Conservation (phyloP, 2,888 invertebrate species). For the Acheta domesticus region DNA sequence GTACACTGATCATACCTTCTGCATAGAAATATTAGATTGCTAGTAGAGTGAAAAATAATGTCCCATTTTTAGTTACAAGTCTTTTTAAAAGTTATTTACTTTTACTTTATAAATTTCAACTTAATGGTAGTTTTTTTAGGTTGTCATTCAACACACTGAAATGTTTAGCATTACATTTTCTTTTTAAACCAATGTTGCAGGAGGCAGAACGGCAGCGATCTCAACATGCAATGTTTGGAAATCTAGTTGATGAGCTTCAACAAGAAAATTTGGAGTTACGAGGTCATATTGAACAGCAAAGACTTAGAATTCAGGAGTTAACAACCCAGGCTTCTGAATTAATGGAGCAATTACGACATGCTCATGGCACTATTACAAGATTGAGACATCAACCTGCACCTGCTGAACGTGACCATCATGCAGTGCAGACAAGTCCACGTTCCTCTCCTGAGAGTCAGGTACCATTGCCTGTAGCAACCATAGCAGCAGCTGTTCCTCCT, state of each 20-base stretch:
- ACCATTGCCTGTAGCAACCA: too few species aligned
- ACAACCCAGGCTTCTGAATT: slow-evolving; percentile 31
- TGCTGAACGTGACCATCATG: not conserved
- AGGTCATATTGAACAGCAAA: slow-evolving; percentile 31
- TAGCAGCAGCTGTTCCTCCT: too few species aligned
- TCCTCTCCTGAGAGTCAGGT: not conserved
- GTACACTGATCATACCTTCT: too few species aligned
- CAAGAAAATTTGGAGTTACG: slow-evolving; percentile 39
- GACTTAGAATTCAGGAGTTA: slow-evolving; percentile 34
- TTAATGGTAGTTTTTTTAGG: too few species aligned
- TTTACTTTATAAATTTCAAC: too few species aligned
- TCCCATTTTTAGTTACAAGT: too few species aligned
- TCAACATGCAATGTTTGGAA: slow-evolving; percentile 2
- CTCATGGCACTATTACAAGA: slow-evolving; percentile 23
- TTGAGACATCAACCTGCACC: not conserved
- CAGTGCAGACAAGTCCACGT: not conserved
- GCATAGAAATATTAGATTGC: too few species aligned
- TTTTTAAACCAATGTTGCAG: not conserved
- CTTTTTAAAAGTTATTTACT: too few species aligned
- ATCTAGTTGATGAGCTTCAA: slow-evolving; percentile 37
- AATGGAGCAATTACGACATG: slow-evolving; percentile 30
- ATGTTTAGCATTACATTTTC: too few species aligned
- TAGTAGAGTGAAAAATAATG: too few species aligned
- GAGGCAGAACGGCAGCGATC: not conserved
- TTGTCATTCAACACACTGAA: too few species aligned